Conservation (phyloP, 1,140 invertebrate species). For the Luehdorfia chinensis region DNA sequence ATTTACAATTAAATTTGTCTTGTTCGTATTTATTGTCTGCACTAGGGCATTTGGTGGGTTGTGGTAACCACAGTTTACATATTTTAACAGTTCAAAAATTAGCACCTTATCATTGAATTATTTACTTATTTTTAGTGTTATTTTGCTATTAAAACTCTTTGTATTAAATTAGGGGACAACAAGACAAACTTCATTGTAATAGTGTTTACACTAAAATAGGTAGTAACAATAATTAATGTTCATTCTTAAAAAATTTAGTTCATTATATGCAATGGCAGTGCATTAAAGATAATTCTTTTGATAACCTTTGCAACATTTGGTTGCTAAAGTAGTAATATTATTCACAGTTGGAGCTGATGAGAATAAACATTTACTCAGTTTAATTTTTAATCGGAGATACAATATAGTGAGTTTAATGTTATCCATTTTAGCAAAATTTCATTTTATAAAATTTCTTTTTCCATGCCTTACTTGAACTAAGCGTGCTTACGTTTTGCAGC, state of each 20-base stretch:
- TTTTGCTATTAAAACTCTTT: background rate
- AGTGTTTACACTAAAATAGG: background rate
- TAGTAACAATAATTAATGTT: background rate
- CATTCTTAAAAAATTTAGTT: background rate
- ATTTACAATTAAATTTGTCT: slow-evolving; percentile 9
- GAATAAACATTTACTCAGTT: too few relatives aligned
- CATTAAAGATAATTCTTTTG: slow-evolving; percentile 23
- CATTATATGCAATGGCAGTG: slow-evolving; percentile 43
- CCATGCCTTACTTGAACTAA: too few relatives aligned
- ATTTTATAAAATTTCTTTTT: too few relatives aligned
- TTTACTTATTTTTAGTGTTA: slow-evolving; percentile 1
- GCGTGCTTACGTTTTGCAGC: too few relatives aligned
- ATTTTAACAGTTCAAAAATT: background rate
- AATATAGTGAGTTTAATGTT: too few relatives aligned
- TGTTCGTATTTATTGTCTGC: background rate
- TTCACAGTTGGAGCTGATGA: too few relatives aligned
- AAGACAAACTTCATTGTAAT: background rate
- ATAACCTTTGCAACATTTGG: background rate
- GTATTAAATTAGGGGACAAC: background rate
- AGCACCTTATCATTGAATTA: too few relatives aligned
- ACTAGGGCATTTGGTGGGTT: slow-evolving; percentile 3
- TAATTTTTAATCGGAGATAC: too few relatives aligned
- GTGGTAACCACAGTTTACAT: slow-evolving; percentile 8
- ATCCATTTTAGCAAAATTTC: too few relatives aligned
- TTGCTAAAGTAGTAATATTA: too few relatives aligned